Conservation (phyloP, 2,888 invertebrate genomes). For the Chaetogeoica ovagalla region DNA sequence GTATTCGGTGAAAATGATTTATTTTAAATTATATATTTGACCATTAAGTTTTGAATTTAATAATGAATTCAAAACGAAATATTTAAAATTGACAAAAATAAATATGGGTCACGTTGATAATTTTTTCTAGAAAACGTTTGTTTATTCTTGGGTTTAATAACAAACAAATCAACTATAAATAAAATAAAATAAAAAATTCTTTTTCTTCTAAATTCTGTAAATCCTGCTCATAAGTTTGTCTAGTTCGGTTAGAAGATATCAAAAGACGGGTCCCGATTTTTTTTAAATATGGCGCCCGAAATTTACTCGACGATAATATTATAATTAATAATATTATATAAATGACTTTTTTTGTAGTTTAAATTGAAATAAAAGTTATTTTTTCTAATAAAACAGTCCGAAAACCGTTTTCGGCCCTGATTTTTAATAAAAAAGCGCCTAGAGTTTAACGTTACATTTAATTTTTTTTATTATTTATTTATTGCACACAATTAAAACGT, state of each 20-base stretch:
- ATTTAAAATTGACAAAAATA: slow-evolving; percentile 21
- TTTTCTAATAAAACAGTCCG: slow-evolving; percentile 47
- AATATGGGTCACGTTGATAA: slow-evolving; percentile 3
- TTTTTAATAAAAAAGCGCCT: slow-evolving; percentile 53
- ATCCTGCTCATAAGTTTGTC: slow-evolving; percentile 31
- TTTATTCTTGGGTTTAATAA: background rate
- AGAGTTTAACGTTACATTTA: slow-evolving; percentile 37
- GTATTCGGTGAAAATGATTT: slow-evolving; percentile 8
- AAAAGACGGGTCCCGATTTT: slow-evolving; percentile 48
- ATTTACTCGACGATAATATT: slow-evolving; percentile 19
- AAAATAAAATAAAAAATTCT: background rate
- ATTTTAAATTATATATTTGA: slow-evolving; percentile 28
- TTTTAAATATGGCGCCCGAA: slow-evolving; percentile 52
- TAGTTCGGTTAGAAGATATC: slow-evolving; percentile 41
- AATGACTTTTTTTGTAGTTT: slow-evolving; percentile 35
- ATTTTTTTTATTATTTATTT: slow-evolving; percentile 6
- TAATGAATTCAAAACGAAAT: background rate
- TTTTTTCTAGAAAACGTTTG: background rate
- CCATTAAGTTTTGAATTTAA: background rate
- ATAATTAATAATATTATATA: slow-evolving; percentile 1
- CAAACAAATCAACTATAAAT: slow-evolving; percentile 1
- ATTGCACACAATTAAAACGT: slow-evolving; percentile 17
- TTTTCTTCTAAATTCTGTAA: slow-evolving; percentile 16
- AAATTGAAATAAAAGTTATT: slow-evolving; percentile 34
- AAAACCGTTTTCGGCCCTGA: slow-evolving; percentile 53